These are phyloP conservation scores for Drosophila lacicola DNA, from an alignment of 2,888 invertebrate species.

Conservation along the genomic window DNA sequence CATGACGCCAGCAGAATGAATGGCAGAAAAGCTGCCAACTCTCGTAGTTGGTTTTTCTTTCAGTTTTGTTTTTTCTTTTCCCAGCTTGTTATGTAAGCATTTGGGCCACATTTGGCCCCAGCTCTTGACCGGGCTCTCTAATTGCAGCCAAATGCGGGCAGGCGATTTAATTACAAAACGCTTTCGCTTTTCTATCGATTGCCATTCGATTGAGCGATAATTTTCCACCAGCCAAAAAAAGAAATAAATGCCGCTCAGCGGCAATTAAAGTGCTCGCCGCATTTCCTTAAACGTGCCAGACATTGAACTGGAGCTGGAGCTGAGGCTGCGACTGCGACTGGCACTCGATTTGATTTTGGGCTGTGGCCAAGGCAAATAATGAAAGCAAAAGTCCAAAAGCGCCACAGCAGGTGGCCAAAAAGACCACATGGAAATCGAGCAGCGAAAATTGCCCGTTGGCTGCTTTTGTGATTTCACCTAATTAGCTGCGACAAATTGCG, in stretches of 20 bases:
- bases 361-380: slow-evolving; percentile 25
- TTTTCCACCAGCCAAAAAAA: slow-evolving; percentile 48
- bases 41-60: slow-evolving; percentile 33
- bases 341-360: slow-evolving; percentile 15
- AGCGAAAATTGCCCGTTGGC: slow-evolving; percentile 35
- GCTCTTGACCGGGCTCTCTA: slow-evolving; percentile 38
- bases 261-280: slow-evolving; percentile 52
- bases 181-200: slow-evolving; percentile 63
- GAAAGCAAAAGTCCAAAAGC: slow-evolving; percentile 35
- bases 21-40: slow-evolving; percentile 10
- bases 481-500: slow-evolving; percentile 71
- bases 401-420: slow-evolving; percentile 54
- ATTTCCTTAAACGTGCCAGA: slow-evolving; percentile 66
- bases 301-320: slow-evolving; percentile 58
- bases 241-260: slow-evolving; percentile 33
- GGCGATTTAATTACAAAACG: slow-evolving; percentile 59
- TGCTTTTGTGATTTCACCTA: slow-evolving; percentile 60
- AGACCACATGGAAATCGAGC: slow-evolving; percentile 31
- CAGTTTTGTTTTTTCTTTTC: slow-evolving; percentile 20
- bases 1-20: slow-evolving; percentile 22
- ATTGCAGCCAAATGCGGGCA: slow-evolving; percentile 67
- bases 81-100: slow-evolving; percentile 48
- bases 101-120: slow-evolving; percentile 24
- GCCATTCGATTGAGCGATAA: slow-evolving; percentile 66
- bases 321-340: neutral